Evolutionary conservation across 1,140 invertebrate genomes (phyloP).

Genomic region (Caenorhabditis inopinata): DNA sequence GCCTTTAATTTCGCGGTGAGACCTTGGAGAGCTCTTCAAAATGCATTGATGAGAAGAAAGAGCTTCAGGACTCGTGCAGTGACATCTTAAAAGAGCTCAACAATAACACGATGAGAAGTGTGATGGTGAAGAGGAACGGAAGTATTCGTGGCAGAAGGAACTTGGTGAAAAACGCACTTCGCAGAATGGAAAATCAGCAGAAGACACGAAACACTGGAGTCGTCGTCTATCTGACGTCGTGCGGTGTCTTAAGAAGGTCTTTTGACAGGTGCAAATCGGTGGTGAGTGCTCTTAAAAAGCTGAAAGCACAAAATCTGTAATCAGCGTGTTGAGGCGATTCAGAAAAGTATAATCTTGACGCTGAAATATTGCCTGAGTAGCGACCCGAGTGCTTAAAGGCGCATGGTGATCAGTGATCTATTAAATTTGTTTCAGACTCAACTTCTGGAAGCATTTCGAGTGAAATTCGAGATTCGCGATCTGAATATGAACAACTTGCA

Average conservation of each 20-base stretch:
- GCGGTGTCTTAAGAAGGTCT: background rate
- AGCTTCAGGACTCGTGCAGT: background rate
- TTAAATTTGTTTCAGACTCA: background rate
- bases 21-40: background rate
- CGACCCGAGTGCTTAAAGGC: no score
- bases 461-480: background rate
- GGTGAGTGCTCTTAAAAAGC: background rate
- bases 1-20: no score
- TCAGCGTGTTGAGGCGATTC: no score
- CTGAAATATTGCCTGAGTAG: no score
- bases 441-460: background rate
- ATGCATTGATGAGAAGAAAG: background rate
- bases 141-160: background rate
- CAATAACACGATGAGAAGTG: background rate
- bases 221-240: background rate
- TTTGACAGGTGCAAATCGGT: slow-evolving; percentile 5
- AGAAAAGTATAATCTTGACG: no score
- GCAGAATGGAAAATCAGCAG: background rate
- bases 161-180: background rate
- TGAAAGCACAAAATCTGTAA: no score
- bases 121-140: background rate
- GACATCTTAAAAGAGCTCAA: background rate
- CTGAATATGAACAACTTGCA: background rate
- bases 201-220: background rate
- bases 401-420: background rate